These are phyloP conservation scores for Ibycter americanus DNA, from an alignment of 2,797 vertebrate species.

Conservation along the genomic window DNA sequence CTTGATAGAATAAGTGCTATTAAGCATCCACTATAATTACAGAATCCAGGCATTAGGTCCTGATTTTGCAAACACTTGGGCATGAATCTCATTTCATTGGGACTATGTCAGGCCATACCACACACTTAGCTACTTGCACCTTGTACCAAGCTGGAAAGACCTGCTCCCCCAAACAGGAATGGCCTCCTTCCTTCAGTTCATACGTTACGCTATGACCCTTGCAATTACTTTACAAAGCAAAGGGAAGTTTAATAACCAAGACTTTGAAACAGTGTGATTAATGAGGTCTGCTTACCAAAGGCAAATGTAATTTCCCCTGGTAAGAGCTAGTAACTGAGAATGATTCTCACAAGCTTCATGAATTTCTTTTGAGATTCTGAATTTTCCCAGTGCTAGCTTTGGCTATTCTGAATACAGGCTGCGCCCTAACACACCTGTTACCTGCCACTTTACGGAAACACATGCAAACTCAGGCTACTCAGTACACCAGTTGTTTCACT, in stretches of 20 bases:
- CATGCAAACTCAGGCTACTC: background rate
- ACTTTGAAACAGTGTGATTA: slow-evolving; percentile 19
- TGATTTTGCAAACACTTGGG: background rate
- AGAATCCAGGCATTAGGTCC: background rate
- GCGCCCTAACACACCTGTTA: background rate
- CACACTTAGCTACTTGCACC: background rate
- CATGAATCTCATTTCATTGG: background rate
- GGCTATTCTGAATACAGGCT: background rate
- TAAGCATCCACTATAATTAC: background rate
- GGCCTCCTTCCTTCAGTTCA: background rate
- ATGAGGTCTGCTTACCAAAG: slow-evolving; percentile 41
- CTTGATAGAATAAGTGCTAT: background rate
- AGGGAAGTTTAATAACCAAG: background rate
- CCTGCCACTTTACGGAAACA: background rate
- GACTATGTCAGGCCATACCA: background rate
- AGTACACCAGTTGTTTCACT: background rate
- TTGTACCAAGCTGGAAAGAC: background rate
- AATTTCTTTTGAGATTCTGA: background rate
- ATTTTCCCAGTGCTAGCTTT: background rate
- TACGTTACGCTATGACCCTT: background rate
- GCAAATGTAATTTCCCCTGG: slow-evolving; percentile 24
- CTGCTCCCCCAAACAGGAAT: background rate
- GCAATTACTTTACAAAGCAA: background rate
- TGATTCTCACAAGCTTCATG: background rate
- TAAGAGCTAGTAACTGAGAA: background rate